Evolutionary conservation across 2,797 vertebrate species (phyloP), one percentile per base, ranked within the genome.

Genomic region (Pteropus rufus): DNA sequence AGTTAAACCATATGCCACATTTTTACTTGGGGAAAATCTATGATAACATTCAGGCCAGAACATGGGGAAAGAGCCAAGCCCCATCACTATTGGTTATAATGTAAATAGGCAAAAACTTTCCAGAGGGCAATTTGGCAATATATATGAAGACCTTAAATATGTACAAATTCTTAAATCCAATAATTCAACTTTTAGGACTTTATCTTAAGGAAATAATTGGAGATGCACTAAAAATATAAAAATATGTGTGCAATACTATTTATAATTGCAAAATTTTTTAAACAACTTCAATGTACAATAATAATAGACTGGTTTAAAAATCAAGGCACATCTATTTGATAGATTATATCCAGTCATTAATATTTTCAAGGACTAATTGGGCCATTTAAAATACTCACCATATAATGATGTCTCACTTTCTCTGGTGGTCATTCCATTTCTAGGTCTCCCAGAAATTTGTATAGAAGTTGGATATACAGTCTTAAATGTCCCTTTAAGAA

Each of bases 301-400:
- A 58, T 31, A 94, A 29, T 34, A 67, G n/a, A 76, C 23, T 34
- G 36, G 19, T 9, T 96, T 79, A 86, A 96, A 95, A 94, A 75
- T 89, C 85, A 96, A 89, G 41, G 5, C 44, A 76, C 21, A 56
- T 72, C 29, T 52, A 21, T 49, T 36, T 85, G 29, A 84, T 41
- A 60, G 58, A 62, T 84, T 76, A 77, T 18, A 56, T 10, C 10
- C n/a, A 64, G n/a, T 70, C 29, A 62, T 62, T 89, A 64, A 39
- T 52, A 41, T 56, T 96, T 95, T 85, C 39, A 93, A 81, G 60
- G 88, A 88, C 56, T 4, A 82, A 81, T 77, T 39, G 46, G 41
- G 19, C 24, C n/a, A 39, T 10, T 85, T 67, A 92, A 88, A 91
- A 56, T 79, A 49, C 7, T 81, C 31, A 87, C 31, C 19, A 23